Percentiles rank a stretch among this genome's conserved stretches.
These are phyloP conservation scores for Jaculus jaculus DNA, from an alignment of 2,113 vertebrate species.

Conservation along the genomic window DNA sequence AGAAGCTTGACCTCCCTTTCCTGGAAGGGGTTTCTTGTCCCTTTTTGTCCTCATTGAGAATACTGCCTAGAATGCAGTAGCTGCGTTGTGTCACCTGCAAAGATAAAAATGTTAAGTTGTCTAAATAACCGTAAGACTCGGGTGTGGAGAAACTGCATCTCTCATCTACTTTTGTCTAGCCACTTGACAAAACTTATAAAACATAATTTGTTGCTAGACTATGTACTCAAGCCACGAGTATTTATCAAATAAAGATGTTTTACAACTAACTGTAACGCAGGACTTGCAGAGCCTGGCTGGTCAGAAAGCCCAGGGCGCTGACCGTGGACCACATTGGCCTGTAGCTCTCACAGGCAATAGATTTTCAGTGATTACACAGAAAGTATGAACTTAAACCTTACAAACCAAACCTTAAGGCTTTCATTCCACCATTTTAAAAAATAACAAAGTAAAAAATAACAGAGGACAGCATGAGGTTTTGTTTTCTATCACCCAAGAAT, in stretches of 20 bases:
- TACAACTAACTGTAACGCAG: neutral
- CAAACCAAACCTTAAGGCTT: neutral
- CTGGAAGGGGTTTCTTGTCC: neutral
- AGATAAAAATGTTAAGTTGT: neutral
- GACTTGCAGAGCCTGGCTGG: neutral
- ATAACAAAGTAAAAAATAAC: constrained; percentile 4
- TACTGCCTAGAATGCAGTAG: accelerated
- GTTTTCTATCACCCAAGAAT: neutral
- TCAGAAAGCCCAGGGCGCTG: neutral
- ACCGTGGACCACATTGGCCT: neutral
- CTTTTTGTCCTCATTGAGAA: neutral
- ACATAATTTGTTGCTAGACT: neutral
- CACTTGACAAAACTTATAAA: neutral
- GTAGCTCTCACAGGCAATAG: neutral
- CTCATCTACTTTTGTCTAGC: neutral
- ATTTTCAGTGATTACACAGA: neutral
- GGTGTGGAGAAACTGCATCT: neutral
- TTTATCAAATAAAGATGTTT: constrained; percentile 8
- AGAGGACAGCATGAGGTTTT: neutral
- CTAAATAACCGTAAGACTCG: neutral
- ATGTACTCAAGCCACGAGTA: neutral
- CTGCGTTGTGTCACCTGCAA: neutral
- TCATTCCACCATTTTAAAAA: neutral
- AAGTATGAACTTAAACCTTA: neutral
- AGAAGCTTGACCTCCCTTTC: neutral